A percentile compares a stretch with the other conserved stretches of the same genome.
Conservation (phyloP, 1,140 invertebrate genomes). For the Drosophila nikananu region DNA sequence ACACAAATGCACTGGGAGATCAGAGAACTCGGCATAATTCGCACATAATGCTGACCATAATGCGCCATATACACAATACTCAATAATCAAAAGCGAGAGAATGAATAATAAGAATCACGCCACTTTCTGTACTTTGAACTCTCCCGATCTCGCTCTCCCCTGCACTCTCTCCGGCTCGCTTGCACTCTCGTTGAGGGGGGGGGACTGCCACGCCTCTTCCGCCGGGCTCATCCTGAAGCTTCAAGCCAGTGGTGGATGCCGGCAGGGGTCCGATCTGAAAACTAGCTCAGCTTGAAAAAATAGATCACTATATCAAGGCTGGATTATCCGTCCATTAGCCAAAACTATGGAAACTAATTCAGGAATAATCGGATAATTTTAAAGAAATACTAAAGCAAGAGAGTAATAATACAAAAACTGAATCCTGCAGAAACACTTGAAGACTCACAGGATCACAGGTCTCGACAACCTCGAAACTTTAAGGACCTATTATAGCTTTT, state of each 20-base stretch:
- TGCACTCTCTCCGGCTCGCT: slow-evolving; percentile 9
- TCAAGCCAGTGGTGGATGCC: background rate
- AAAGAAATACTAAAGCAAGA: no score
- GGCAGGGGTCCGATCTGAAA: background rate
- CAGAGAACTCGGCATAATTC: slow-evolving; percentile 21
- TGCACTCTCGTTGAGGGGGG: slow-evolving; percentile 12
- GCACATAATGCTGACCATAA: slow-evolving; percentile 27
- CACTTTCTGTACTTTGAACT: slow-evolving; percentile 74
- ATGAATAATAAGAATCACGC: slow-evolving; percentile 78
- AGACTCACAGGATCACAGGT: no score
- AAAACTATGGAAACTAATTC: no score
- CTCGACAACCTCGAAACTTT: no score
- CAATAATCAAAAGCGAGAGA: slow-evolving; percentile 52
- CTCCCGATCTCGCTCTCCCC: slow-evolving; percentile 10
- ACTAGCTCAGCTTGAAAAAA: no score
- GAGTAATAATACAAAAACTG: no score
- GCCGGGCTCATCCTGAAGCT: slow-evolving; percentile 40
- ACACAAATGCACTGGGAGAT: slow-evolving; percentile 5
- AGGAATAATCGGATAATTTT: no score
- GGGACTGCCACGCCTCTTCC: slow-evolving; percentile 37
- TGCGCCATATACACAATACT: slow-evolving; percentile 33
- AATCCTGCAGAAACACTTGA: no score
- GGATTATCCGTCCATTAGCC: no score
- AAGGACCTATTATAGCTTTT: no score
- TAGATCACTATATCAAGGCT: no score